Percentiles rank a stretch among this genome's conserved stretches.
Conservation (phyloP, 2,888 invertebrate species). For the Apodemia duryi region DNA sequence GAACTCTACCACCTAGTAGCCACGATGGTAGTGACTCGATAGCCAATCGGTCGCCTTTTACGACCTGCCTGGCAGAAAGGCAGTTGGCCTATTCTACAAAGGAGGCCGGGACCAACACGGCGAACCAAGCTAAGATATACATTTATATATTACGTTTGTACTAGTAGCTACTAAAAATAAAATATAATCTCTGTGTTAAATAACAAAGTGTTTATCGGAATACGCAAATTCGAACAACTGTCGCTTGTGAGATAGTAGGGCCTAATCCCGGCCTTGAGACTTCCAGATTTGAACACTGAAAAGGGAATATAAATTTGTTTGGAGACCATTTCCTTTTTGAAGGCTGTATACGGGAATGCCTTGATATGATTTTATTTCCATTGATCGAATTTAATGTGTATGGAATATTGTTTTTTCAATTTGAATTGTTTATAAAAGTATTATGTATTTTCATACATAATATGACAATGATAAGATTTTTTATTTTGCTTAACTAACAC, state of each 20-base stretch:
- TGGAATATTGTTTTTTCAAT: no score
- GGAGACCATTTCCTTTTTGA: conserved; percentile 33
- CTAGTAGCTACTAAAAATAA: neutral
- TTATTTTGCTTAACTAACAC: no score
- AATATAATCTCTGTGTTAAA: neutral
- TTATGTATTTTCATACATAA: no score
- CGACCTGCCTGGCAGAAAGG: no score
- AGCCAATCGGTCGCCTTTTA: no score
- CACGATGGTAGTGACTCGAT: no score
- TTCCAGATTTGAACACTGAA: neutral
- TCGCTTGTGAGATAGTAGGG: conserved; percentile 12
- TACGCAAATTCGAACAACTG: neutral
- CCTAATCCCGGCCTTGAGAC: conserved; percentile 10
- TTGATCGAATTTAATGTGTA: neutral
- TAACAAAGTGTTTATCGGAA: conserved; percentile 2
- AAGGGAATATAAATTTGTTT: conserved; percentile 35
- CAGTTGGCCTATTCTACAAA: no score
- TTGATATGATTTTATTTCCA: neutral
- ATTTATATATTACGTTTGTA: neutral
- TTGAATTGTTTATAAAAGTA: no score
- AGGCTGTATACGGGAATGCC: conserved; percentile 32
- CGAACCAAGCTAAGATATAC: neutral
- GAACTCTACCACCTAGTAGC: no score
- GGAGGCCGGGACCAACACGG: no score
- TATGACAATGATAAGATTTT: no score